Conservation (phyloP, 37 sponge, comb jelly and placozoan genomes). For the Bolinopsis microptera region DNA sequence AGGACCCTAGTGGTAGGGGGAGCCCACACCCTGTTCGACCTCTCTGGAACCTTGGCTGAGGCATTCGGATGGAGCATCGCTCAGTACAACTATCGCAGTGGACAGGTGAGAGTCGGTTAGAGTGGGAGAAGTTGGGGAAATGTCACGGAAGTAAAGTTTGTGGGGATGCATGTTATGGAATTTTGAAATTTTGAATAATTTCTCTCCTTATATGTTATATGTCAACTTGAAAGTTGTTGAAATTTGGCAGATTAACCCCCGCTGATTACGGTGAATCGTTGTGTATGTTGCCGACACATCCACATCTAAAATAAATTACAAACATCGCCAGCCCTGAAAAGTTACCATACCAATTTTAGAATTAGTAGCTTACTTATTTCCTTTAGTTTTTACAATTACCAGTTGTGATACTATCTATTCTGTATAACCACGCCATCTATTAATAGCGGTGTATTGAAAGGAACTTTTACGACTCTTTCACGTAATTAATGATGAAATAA, state of each 20-base stretch:
- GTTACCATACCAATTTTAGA: neutral
- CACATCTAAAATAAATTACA: neutral
- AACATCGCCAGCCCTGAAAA: neutral
- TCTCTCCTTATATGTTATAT: neutral
- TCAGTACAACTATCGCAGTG: slow-evolving; percentile 56
- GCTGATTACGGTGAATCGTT: neutral
- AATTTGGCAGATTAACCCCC: neutral
- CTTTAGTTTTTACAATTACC: neutral
- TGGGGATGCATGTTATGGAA: neutral
- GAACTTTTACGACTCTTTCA: neutral
- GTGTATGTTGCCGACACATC: neutral
- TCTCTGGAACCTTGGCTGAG: slow-evolving; percentile 38
- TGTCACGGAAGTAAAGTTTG: neutral
- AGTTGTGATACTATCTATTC: neutral
- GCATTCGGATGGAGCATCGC: slow-evolving; percentile 59
- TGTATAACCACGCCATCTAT: neutral
- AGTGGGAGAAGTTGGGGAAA: neutral
- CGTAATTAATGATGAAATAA: neutral
- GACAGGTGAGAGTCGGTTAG: slow-evolving; percentile 5
- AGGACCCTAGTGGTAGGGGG: slow-evolving; percentile 50
- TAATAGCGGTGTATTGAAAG: neutral
- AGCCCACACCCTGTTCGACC: slow-evolving; percentile 57
- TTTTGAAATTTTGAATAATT: neutral
- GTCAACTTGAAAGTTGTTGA: neutral
- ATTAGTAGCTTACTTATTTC: neutral